Evolutionary conservation across 2,888 invertebrate genomes (phyloP).

Genomic region (Carpatolechia fugitivella): DNA sequence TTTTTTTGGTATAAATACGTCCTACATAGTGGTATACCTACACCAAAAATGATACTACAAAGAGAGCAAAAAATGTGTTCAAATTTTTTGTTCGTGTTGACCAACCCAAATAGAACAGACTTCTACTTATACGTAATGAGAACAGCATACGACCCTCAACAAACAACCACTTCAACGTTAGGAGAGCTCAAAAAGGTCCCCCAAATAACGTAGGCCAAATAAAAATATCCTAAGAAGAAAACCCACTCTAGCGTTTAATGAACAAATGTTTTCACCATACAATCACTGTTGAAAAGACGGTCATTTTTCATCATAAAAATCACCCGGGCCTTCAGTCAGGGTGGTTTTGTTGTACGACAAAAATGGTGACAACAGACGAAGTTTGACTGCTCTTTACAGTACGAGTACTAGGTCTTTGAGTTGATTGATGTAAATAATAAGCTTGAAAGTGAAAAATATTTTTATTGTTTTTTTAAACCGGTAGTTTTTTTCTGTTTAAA

Average conservation of each 20-base stretch:
- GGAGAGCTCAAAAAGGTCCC: slow-evolving; percentile 3
- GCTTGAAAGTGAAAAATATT: slow-evolving; percentile 23
- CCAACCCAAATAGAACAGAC: not conserved
- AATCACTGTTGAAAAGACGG: slow-evolving; percentile 46
- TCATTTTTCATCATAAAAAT: slow-evolving; percentile 69
- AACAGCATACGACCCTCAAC: not conserved
- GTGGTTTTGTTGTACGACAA: slow-evolving; percentile 36
- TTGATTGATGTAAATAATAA: slow-evolving; percentile 29
- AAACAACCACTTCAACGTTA: slow-evolving; percentile 6
- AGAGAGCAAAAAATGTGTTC: too few species aligned
- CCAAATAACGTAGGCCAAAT: slow-evolving; percentile 7
- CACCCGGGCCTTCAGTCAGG: slow-evolving; percentile 33
- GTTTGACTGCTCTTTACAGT: slow-evolving; percentile 53
- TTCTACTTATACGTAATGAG: not conserved
- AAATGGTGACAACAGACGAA: slow-evolving; percentile 55
- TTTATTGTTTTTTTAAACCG: not conserved
- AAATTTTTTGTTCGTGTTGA: not conserved
- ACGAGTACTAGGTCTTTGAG: slow-evolving; percentile 41
- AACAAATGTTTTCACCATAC: slow-evolving; percentile 55
- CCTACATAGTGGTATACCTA: too few species aligned
- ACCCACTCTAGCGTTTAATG: slow-evolving; percentile 45
- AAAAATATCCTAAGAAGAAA: slow-evolving; percentile 13
- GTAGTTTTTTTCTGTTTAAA: not conserved
- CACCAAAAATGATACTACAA: too few species aligned
- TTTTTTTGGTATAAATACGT: too few species aligned